Base-by-base conservation (phyloP, 2,888 invertebrate species). In the Scotopteryx bipunctaria region DNA sequence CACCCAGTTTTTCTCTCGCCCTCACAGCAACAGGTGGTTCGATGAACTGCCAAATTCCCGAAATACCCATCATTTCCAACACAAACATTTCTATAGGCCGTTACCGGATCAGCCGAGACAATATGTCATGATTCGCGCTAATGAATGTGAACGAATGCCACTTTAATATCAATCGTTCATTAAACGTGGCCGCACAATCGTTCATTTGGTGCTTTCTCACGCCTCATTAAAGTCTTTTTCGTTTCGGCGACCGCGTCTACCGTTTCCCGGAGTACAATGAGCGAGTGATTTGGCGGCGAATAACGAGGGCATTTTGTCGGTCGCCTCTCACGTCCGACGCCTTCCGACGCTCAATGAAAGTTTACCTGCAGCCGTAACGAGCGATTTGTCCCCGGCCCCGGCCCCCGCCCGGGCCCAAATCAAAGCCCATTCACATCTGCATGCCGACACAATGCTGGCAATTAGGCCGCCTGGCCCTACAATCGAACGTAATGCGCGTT, bases 381-480 rank as follows among this genome's bases (percentile, higher is more conserved):
- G 90, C 89, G 89, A 89, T 90, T 90, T 89, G 90, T 89, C 86
- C 90, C 88, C 86, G 80, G 76, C 83, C 86, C 86, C 83, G 73
- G 75, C 82, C 82, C 81, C 74, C 76, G 74, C 76, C 76, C 64
- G 73, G 79, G 78, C 82, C 87, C 90, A 91, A 91, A 91, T 91
- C 91, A 91, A 91, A 90, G 88, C 88, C 91, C 91, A 91, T 91
- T 91, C 91, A 91, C 89, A 90, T 91, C 90, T 90, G 91, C 91
- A 91, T 91, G 91, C 87, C 86, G 83, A 81, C 88, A 91, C 91
- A 91, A 91, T 91, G 91, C 88, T 80, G 88, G 87, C 91, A 91
- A 91, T 91, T 91, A 91, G 91, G 86, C 82, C 83, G 76, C 80
- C 76, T 71, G 81, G 82, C 70, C 86, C 87, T 84, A 90, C 89